A percentile compares a stretch with the other conserved stretches of the same genome.
These are phyloP conservation scores for Dynastes tityus DNA, from an alignment of 2,888 invertebrate species.

Conservation along the genomic window DNA sequence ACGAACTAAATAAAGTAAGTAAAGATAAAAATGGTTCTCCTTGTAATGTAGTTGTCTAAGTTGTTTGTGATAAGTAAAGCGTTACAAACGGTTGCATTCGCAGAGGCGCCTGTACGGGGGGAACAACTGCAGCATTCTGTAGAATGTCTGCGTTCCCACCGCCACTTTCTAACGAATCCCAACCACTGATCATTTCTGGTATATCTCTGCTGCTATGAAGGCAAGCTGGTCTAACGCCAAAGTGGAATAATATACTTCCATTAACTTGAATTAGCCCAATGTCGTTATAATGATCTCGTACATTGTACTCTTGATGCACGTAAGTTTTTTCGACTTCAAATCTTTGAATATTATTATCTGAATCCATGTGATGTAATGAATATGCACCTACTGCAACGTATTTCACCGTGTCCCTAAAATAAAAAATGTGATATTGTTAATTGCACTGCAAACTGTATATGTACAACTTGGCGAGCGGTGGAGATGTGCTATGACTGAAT, in stretches of 20 bases:
- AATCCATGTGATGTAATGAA: slow-evolving; percentile 63
- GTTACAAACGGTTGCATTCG: too few relatives aligned
- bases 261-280: slow-evolving; percentile 71
- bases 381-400: slow-evolving; percentile 68
- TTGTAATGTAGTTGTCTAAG: too few relatives aligned
- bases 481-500: too few relatives aligned
- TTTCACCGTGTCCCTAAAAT: slow-evolving; percentile 65
- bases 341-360: slow-evolving; percentile 60
- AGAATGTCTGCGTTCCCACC: slow-evolving; percentile 63
- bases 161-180: slow-evolving; percentile 66
- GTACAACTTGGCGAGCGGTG: too few relatives aligned
- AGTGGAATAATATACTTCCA: slow-evolving; percentile 64
- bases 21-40: too few relatives aligned
- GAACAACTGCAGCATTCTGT: slow-evolving; percentile 69
- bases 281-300: slow-evolving; percentile 70
- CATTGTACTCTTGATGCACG: slow-evolving; percentile 68
- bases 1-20: too few relatives aligned
- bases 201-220: slow-evolving; percentile 60
- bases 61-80: too few relatives aligned
- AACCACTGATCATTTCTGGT: slow-evolving; percentile 67
- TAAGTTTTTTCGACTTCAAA: slow-evolving; percentile 64
- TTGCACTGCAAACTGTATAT: too few relatives aligned
- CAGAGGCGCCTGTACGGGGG: too few relatives aligned
- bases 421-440: background rate
- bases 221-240: slow-evolving; percentile 70